These are phyloP conservation scores for Trachelipus rathkii DNA, from an alignment of 1,140 invertebrate genomes.

Conservation along the genomic window DNA sequence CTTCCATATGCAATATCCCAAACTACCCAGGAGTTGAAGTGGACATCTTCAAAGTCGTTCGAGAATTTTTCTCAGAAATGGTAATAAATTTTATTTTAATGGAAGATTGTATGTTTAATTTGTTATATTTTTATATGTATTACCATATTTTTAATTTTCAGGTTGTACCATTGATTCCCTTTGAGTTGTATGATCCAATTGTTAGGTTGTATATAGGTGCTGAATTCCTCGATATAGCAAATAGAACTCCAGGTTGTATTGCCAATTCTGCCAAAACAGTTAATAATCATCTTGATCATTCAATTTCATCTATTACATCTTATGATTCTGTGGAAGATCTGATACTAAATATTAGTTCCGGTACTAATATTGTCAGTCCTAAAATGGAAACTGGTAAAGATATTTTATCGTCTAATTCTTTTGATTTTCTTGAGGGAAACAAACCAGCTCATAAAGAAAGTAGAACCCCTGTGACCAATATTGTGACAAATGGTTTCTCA, in stretches of 20 bases:
- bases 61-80: slow-evolving; percentile 54
- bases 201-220: slow-evolving; percentile 49
- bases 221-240: slow-evolving; percentile 39
- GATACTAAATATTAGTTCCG: slow-evolving; percentile 48
- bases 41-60: slow-evolving; percentile 56
- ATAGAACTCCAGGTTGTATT: slow-evolving; percentile 19
- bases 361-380: background rate
- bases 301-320: slow-evolving; percentile 19
- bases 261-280: background rate
- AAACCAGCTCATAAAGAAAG: background rate
- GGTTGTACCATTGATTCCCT: slow-evolving; percentile 51
- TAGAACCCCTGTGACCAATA: background rate
- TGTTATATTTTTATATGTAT: background rate
- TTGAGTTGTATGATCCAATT: slow-evolving; percentile 52
- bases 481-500: slow-evolving; percentile 14
- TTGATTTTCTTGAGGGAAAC: background rate
- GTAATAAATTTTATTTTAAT: slow-evolving; percentile 27
- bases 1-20: slow-evolving; percentile 49
- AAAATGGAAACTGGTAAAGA: background rate
- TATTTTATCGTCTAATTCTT: background rate
- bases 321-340: slow-evolving; percentile 51
- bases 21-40: slow-evolving; percentile 56
- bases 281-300: slow-evolving; percentile 6
- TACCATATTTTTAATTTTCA: slow-evolving; percentile 3
- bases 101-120: background rate